Evolutionary conservation across 2,888 invertebrate species (phyloP), one percentile per base, ranked within the genome.

Genomic region (Romanomermis culicivorax): DNA sequence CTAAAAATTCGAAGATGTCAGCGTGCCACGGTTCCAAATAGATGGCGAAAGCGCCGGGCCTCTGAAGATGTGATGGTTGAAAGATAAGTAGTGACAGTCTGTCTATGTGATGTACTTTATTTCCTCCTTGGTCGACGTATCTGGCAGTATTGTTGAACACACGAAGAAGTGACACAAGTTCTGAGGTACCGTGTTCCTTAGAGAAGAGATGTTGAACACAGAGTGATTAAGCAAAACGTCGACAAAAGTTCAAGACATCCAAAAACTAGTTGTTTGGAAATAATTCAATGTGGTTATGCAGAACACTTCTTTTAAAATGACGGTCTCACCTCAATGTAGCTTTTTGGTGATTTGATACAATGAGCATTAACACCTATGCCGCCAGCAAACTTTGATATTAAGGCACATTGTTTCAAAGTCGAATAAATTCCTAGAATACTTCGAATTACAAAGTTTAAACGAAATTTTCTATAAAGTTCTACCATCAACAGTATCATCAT

Each of bases 21-120:
- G 87, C 82, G 73, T 99, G 97, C 97, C 97, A 97, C 0, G 97
- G 97, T 71, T 97, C 97, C 53, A 99, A 72, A 68, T 97, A 97
- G 58, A 97, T 80, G 20, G 97, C 91, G 74, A 95, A 91, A 2
- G 93, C 93, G 25, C 95, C 95, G 1, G 93, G 93, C 58, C 93
- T 75, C 76, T 77, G 64, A 27, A 66, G 29, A 14, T 42, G 45
- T 23, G 43, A 56, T 20, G 17, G 1, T 51, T 20, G 23, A 45
- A 52, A 24, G 26, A 45, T 26, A 49, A 43, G 26, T 47, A 2
- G 1, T 52, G 20, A 26, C 29, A n/a, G 48, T 53, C n/a, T 30
- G 42, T 43, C 53, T n/a, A 17, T 51, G 52, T 7, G 11, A 23
- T 54, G 47, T 60, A 73, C 73, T 65, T 93, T 93, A 67, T 91